Base-by-base conservation (phyloP, 2,888 invertebrate species). In the Lasioglossum oenotherae region DNA sequence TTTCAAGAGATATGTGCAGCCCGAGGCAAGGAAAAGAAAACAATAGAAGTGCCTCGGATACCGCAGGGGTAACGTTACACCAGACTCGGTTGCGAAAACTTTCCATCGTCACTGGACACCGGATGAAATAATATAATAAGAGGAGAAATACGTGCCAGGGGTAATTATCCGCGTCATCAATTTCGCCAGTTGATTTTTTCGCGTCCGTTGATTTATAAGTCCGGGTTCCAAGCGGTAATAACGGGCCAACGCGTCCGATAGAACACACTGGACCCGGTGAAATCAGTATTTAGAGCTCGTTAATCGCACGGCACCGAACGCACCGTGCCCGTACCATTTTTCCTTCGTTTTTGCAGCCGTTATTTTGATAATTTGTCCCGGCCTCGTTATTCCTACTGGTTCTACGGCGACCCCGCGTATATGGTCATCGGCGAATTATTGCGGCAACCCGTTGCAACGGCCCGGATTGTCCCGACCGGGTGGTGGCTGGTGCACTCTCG, bases 291-390 rank as follows among this genome's bases (percentile, higher is more conserved):
- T 89, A 86, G 53, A 14, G 57, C 74, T 89, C 87, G 81, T 87
- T 82, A 80, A 85, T 87, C 80, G 79, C 35, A 8, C 67, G 10
- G 67, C 67, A 19, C 35, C 31, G 31, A 67, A 67, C 19, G 35
- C 19, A 12, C n/a, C 38, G 69, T 69, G 64, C 31, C 16, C 27
- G 38, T n/a, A 73, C 35, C 41, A 82, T 83, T 87, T 87, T 80
- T 88, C 84, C 57, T 12, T 31, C 41, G 38, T 89, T 90, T 77
- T 90, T 90, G 73, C 73, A 53, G 81, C 82, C 85, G 81, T 90
- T 88, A 85, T 85, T 87, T 85, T 79, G 83, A 91, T 88, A 87
- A 91, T 91, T 89, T 89, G 89, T 89, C 88, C 80, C 74, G 57
- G 79, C 79, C 88, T 82, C 82, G 75, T 91, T 91, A 89, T 81